phyloP scores from a whole-genome alignment of 2,888 invertebrate species.

The Tipula vernalis region DNA sequence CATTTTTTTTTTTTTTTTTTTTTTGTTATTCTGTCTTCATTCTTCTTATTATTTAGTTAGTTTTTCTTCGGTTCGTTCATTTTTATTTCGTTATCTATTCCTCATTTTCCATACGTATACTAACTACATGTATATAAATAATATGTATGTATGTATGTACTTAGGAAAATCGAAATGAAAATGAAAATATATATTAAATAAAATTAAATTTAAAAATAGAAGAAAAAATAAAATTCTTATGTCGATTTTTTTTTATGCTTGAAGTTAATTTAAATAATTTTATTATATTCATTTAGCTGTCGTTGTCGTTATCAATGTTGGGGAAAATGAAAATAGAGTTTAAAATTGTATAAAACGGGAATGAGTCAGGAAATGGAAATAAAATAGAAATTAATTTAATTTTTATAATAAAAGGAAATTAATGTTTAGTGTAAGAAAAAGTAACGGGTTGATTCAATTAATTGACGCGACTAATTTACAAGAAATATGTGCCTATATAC shows the following conservation, averaged over 20 bases:
- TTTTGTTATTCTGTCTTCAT: neutral
- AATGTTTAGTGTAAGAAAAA: neutral
- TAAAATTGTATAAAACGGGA: neutral
- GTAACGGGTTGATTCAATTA: neutral
- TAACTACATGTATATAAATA: neutral
- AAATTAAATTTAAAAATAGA: neutral
- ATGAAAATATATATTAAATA: neutral
- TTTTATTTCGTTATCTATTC: neutral
- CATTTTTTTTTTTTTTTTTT: neutral
- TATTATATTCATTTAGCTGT: slow-evolving; percentile 4
- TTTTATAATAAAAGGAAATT: neutral
- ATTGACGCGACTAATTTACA: neutral
- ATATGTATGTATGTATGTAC: neutral
- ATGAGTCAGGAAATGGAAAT: neutral
- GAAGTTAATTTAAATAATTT: slow-evolving; percentile 4
- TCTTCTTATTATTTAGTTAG: neutral
- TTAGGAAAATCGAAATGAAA: neutral
- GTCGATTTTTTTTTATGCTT: neutral
- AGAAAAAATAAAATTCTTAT: neutral
- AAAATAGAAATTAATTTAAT: neutral
- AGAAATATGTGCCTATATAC: neutral
- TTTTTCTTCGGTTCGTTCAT: neutral
- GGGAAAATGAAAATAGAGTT: neutral
- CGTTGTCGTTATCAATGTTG: neutral
- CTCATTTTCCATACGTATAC: neutral